Conservation (phyloP, 1,140 invertebrate genomes). For the Idris sp. region DNA sequence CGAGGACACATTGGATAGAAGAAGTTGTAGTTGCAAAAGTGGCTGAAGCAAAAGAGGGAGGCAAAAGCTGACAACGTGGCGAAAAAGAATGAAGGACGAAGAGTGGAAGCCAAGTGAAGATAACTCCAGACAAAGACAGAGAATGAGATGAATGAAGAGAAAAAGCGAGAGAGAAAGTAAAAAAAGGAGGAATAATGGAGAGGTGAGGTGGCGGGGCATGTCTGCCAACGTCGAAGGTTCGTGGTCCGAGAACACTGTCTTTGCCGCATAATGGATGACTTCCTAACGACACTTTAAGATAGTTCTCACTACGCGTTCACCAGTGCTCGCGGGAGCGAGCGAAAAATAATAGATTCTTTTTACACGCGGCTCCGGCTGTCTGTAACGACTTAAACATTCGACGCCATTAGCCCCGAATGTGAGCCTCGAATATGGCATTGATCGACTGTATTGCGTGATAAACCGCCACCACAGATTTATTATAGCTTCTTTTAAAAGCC, state of each 20-base stretch:
- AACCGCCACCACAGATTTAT: slow-evolving; percentile 10
- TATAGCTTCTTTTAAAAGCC: slow-evolving; percentile 3
- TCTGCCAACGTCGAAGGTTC: slow-evolving; percentile 66
- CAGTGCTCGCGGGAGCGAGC: slow-evolving; percentile 58
- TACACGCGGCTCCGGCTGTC: slow-evolving; percentile 50
- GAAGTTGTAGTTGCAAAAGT: slow-evolving; percentile 51
- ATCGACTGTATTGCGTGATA: slow-evolving; percentile 35
- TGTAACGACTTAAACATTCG: slow-evolving; percentile 65
- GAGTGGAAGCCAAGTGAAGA: slow-evolving; percentile 15
- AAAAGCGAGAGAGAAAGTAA: too few relatives aligned
- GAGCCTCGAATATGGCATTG: slow-evolving; percentile 21
- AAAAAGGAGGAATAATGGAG: neutral
- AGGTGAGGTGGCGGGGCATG: slow-evolving; percentile 58
- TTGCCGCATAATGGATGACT: slow-evolving; percentile 74
- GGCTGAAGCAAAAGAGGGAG: slow-evolving; percentile 51
- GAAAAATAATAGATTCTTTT: slow-evolving; percentile 73
- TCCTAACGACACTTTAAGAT: slow-evolving; percentile 76
- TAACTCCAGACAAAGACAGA: slow-evolving; percentile 22
- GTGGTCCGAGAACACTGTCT: slow-evolving; percentile 66
- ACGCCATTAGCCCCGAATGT: slow-evolving; percentile 51
- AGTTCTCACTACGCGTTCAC: slow-evolving; percentile 67
- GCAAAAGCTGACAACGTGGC: slow-evolving; percentile 37
- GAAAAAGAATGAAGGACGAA: slow-evolving; percentile 25
- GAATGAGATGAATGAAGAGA: too few relatives aligned
- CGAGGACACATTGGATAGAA: slow-evolving; percentile 15